Evolutionary conservation across 2,888 invertebrate genomes (phyloP), one percentile per base, ranked within the genome.

Genomic region (Podotricha telesiphe): DNA sequence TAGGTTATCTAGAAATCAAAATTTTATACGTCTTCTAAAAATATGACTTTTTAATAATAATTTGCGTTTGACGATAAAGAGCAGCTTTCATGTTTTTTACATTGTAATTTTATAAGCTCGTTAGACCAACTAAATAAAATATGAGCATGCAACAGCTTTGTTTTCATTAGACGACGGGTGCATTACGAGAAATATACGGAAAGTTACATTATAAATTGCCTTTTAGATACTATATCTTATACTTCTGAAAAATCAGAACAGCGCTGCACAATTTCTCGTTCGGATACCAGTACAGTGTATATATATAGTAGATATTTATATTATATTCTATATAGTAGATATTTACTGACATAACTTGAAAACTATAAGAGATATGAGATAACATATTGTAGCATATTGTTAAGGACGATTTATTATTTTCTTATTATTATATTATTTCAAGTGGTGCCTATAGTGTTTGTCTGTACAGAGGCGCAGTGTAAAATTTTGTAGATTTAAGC

Each of bases 81-180:
- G 15, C 37, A 34, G 3, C 13, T 19, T 48, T 28, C 22, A 55
- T n/a, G n/a, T n/a, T 47, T 62, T 45, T 22, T 8, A 62, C 48
- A 48, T 48, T 34, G 34, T 48, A 62, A 62, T 47, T 62, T 48
- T 48, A 48, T 62, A 48, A 62, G 48, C 62, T 62, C 62, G 62
- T 62, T 62, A 48, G 62, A 48, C 47, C 48, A 17, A 34, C 17
- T 62, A 62, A 62, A 62, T 62, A 48, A 62, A 34, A 62, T 48
- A 48, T 48, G 59, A 59, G 45, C n/a, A 42, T 28, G 59, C 59
- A 45, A 28, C 22, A 47, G 37, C 47, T 62, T 62, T 48, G 62
- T 62, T 62, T 62, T 47, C 62, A 48, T 48, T 62, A 62, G 37
- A 11, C 55, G 59, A 11, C 45, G 45, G 45, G 17, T 45, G 45